Conservation (phyloP, 1,140 invertebrate genomes). For the Cephus cinctus region DNA sequence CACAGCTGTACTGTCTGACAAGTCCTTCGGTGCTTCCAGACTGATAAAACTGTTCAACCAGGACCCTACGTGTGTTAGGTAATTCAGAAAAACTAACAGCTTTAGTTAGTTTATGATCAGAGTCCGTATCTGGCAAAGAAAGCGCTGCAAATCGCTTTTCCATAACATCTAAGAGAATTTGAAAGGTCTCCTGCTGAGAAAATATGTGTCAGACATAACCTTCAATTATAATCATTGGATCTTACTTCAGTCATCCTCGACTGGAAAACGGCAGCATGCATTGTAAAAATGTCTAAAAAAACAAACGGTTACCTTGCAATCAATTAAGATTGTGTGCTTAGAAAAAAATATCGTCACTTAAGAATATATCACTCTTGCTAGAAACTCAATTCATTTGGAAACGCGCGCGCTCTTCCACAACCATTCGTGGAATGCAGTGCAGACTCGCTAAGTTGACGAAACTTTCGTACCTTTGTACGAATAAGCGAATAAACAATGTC, state of each 20-base stretch:
- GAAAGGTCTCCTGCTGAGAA: conserved; percentile 10
- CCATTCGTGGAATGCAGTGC: too few relatives aligned
- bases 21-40: conserved; percentile 13
- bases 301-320: too few relatives aligned
- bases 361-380: too few relatives aligned
- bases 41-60: conserved; percentile 17
- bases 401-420: too few relatives aligned
- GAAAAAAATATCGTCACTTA: too few relatives aligned
- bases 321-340: too few relatives aligned
- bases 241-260: conserved; percentile 4
- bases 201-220: not conserved
- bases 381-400: too few relatives aligned
- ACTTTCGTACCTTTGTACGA: too few relatives aligned
- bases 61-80: conserved; percentile 16
- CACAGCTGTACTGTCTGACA: conserved; percentile 33
- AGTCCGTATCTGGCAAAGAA: conserved; percentile 18
- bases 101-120: conserved; percentile 21
- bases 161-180: conserved; percentile 26
- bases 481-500: too few relatives aligned
- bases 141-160: conserved; percentile 30
- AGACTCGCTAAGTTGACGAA: too few relatives aligned
- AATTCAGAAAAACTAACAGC: conserved; percentile 31
- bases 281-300: too few relatives aligned
- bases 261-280: not conserved
- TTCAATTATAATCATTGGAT: not conserved